These are phyloP conservation scores for Astreopora myriophthalma DNA, from an alignment of 64 coral and sea anemone genomes.

Conservation along the genomic window DNA sequence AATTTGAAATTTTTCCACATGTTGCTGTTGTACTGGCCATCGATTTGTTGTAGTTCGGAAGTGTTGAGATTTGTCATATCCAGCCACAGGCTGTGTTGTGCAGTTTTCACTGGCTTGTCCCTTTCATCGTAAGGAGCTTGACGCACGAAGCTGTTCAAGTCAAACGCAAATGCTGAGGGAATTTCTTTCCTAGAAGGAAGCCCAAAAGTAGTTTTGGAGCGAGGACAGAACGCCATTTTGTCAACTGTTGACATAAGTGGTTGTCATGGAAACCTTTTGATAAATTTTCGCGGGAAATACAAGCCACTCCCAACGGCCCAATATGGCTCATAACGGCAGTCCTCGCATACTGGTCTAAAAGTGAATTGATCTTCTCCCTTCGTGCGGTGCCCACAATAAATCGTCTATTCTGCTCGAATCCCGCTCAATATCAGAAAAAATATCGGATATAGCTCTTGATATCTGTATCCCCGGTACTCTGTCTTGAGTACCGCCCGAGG, in stretches of 20 bases:
- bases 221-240: conserved; percentile 88
- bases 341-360: too few species aligned
- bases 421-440: too few species aligned
- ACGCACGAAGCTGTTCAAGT: conserved; percentile 74
- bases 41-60: conserved; percentile 55
- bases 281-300: not conserved
- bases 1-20: conserved; percentile 98
- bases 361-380: too few species aligned
- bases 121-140: conserved; percentile 58
- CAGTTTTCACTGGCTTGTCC: conserved; percentile 75
- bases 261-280: conserved; percentile 6
- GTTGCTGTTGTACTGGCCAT: conserved; percentile 86
- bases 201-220: conserved; percentile 75
- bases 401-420: too few species aligned
- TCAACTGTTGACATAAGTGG: not conserved
- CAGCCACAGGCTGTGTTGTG: conserved; percentile 78
- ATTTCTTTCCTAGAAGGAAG: conserved; percentile 58
- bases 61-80: conserved; percentile 78
- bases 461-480: too few species aligned
- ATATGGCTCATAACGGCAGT: too few species aligned
- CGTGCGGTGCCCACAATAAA: too few species aligned
- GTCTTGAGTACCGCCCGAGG: too few species aligned
- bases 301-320: not conserved
- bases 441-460: too few species aligned
- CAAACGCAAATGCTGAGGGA: conserved; percentile 43